Percentiles rank a stretch among this genome's conserved stretches.
phyloP scores from a whole-genome alignment of 2,888 invertebrate species.

The Chymomyza fuscimana region DNA sequence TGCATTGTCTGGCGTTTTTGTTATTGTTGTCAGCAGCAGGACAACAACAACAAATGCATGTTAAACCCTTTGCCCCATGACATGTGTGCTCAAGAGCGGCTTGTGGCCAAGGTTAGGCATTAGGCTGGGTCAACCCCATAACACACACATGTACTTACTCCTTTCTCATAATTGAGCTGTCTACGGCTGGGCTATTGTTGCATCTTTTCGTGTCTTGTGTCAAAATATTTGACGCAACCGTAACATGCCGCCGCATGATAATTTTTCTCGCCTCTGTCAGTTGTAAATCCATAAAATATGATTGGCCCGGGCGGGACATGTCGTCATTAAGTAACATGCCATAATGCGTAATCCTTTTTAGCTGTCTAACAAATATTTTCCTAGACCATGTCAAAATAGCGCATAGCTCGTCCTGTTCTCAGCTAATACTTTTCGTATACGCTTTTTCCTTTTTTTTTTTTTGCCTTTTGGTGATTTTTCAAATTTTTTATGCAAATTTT shows the following conservation, averaged over 20 bases:
- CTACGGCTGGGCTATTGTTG: constrained; percentile 10
- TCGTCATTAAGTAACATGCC: constrained; percentile 5
- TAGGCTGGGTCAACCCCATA: constrained; percentile 1
- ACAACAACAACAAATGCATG: constrained; percentile 21
- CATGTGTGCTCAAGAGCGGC: background rate
- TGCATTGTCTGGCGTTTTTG: constrained; percentile 27
- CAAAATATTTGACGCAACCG: constrained; percentile 53
- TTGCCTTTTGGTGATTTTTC: constrained; percentile 22
- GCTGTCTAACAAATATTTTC: constrained; percentile 65
- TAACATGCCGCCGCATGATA: background rate
- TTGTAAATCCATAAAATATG: constrained; percentile 45
- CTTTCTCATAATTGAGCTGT: constrained; percentile 41
- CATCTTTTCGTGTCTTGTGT: constrained; percentile 33
- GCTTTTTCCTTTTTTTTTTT: constrained; percentile 23
- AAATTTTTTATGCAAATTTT: constrained; percentile 63
- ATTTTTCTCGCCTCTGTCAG: background rate
- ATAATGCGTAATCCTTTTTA: constrained; percentile 56
- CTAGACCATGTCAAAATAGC: constrained; percentile 63
- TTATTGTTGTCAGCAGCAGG: constrained; percentile 13
- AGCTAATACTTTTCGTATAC: constrained; percentile 17
- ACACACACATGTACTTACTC: constrained; percentile 23
- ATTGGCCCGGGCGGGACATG: constrained; percentile 25
- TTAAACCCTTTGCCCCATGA: constrained; percentile 30
- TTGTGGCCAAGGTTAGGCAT: background rate
- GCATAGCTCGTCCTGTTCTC: constrained; percentile 16